Evolutionary conservation across 2,888 invertebrate species (phyloP).

Genomic region (Tenthredo distinguenda): DNA sequence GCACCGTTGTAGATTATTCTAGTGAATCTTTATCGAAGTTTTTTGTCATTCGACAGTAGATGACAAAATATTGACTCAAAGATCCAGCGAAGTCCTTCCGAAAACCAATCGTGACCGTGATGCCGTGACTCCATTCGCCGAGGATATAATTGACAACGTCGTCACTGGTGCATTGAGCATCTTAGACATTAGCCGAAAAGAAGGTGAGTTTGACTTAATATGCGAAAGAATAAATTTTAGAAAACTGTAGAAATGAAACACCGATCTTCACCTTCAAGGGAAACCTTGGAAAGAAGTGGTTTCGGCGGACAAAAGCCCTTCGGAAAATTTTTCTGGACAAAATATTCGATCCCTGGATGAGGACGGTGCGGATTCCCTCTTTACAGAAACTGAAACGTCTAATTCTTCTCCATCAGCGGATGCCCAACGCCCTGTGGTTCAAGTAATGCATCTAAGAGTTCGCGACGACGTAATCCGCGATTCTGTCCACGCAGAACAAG

Average conservation of each 20-base stretch:
- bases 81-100: neutral
- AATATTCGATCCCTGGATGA: neutral
- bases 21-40: neutral
- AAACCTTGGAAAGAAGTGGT: conserved; percentile 32
- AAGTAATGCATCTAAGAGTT: conserved; percentile 32
- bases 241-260: neutral
- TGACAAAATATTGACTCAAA: neutral
- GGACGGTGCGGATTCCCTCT: neutral
- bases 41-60: conserved; percentile 1
- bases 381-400: neutral
- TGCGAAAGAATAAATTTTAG: neutral
- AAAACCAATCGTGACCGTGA: conserved; percentile 55
- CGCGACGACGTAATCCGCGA: neutral
- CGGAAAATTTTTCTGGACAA: neutral
- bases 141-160: conserved; percentile 65
- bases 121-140: conserved; percentile 64
- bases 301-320: neutral
- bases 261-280: neutral
- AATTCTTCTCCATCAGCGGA: neutral
- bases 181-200: conserved; percentile 51
- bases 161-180: conserved; percentile 64
- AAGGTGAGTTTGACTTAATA: neutral
- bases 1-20: neutral
- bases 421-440: conserved; percentile 1
- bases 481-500: conserved; percentile 40